Evolutionary conservation across 2,888 invertebrate genomes (phyloP).

Genomic region (Pristionchus japonicus): DNA sequence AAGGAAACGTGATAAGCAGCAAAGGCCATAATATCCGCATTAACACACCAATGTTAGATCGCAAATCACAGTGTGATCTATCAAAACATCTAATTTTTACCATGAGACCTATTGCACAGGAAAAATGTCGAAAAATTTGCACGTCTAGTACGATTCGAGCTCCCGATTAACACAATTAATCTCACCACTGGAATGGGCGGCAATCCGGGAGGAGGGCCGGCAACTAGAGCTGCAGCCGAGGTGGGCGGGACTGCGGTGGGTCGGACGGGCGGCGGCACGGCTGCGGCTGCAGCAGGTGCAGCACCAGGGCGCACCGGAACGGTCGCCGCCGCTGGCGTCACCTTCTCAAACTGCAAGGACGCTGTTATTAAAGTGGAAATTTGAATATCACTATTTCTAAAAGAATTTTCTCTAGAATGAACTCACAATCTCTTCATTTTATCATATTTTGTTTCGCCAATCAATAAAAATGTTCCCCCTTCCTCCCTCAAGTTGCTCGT

Average conservation of each 20-base stretch:
- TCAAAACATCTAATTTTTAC: too few relatives aligned
- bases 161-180: too few relatives aligned
- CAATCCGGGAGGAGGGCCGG: neutral
- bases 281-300: neutral
- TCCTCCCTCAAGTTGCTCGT: neutral
- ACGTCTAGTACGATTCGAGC: too few relatives aligned
- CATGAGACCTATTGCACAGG: too few relatives aligned
- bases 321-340: neutral
- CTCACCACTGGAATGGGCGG: neutral
- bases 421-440: too few relatives aligned
- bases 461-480: neutral
- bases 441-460: neutral
- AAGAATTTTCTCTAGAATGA: too few relatives aligned
- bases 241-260: too few relatives aligned
- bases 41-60: neutral
- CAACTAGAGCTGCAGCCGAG: neutral
- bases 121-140: too few relatives aligned
- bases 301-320: neutral
- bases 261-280: neutral
- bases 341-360: conserved; percentile 4
- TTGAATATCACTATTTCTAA: too few relatives aligned
- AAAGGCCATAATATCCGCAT: neutral
- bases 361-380: neutral
- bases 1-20: neutral
- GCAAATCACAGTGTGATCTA: too few relatives aligned